Evolutionary conservation across 1,140 invertebrate species (phyloP), one percentile per base, ranked within the genome.

Genomic region (Drosophila repleta): DNA sequence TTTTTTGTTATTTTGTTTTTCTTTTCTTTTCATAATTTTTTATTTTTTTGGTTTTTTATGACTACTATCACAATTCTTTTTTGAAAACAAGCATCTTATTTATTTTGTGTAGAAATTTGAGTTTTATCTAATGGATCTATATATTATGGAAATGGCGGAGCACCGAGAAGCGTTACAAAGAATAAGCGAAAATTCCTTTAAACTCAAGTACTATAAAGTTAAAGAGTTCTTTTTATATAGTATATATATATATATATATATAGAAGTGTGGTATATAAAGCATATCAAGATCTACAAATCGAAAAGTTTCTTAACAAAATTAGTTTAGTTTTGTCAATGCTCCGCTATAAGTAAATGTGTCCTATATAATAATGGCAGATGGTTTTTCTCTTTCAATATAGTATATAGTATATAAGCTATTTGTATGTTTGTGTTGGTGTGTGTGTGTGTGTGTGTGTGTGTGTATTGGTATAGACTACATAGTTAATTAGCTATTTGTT

Each of bases 61-160:
- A 90, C 85, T 90, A 90, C 87, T 90, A 90, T 90, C 85, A 90
- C 85, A 90, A 79, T 90, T 74, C 45, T 46, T 46, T 82, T 87
- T 83, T 89, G 69, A 85, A 85, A 85, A 77, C 82, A 85, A 87
- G 82, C 81, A 84, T 64, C 75, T 76, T 74, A 65, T 74, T 74
- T 70, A 79, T 35, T 52, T 60, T 70, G 68, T 57, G 64, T 21
- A 70, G 41, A 61, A 52, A 39, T 55, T 56, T 52, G 57, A 48
- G 41, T 26, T 53, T 52, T 26, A 62, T 62, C 51, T 35, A 57
- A 48, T 60, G 32, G 46, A 13, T 51, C 37, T 68, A 68, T 53
- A 61, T 58, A 51, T 49, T 10, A 32, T 55, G 51, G 18, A 13
- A 13, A 62, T 61, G 32, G 69, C 65, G 78, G 78, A 78, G 74